Evolutionary conservation across 1,140 invertebrate species (phyloP).

Genomic region (Micrasema longulum): DNA sequence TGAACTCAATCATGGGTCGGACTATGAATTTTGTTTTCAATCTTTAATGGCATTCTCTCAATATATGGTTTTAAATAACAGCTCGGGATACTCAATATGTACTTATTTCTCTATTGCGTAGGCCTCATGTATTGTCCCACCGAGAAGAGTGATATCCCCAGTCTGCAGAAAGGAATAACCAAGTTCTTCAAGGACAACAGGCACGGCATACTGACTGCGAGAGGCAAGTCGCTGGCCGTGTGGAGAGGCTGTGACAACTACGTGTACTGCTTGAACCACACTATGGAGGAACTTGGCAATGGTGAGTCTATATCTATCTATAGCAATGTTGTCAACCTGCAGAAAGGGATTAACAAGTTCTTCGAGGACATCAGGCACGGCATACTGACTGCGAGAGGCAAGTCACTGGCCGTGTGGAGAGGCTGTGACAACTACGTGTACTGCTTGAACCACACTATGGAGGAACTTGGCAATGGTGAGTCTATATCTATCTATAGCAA

Average conservation of each 20-base stretch:
- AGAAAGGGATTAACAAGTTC: conserved; percentile 27
- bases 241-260: conserved; percentile 28
- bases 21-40: too few relatives aligned
- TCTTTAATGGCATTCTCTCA: too few relatives aligned
- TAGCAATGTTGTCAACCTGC: conserved; percentile 11
- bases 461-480: not conserved
- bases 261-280: conserved; percentile 32
- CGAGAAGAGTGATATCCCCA: conserved; percentile 10
- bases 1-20: too few relatives aligned
- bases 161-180: conserved; percentile 8
- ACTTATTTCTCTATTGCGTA: not conserved
- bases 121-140: conserved; percentile 25
- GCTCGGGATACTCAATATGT: too few relatives aligned
- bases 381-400: conserved; percentile 3
- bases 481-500: not conserved
- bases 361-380: conserved; percentile 32
- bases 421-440: conserved; percentile 17
- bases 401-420: conserved; percentile 32
- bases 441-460: conserved; percentile 29
- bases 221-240: conserved; percentile 17
- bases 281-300: not conserved
- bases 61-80: too few relatives aligned
- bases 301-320: not conserved
- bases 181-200: conserved; percentile 40
- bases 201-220: conserved; percentile 11